A percentile compares a stretch with the other conserved stretches of the same genome.
Conservation (phyloP, 2,113 vertebrate species). For the Podiceps cristatus region DNA sequence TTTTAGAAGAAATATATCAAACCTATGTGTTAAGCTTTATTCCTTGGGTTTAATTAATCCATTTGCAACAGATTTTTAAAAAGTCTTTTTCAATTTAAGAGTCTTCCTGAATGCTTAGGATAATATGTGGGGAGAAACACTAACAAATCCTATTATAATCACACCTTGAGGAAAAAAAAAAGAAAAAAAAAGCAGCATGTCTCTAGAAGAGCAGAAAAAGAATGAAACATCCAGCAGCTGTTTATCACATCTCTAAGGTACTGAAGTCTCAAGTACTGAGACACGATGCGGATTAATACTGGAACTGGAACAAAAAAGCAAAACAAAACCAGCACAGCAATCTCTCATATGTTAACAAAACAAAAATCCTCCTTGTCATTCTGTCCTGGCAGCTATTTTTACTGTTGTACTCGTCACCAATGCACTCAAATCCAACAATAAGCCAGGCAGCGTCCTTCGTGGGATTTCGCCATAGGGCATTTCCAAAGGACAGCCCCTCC, state of each 20-base stretch:
- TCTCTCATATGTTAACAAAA: neutral
- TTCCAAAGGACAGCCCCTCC: neutral
- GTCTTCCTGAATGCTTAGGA: neutral
- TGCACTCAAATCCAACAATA: neutral
- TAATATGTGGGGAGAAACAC: fast-evolving
- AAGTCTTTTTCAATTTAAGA: neutral
- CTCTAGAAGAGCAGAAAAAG: neutral
- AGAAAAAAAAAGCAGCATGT: neutral
- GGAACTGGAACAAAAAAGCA: neutral
- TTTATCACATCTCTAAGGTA: neutral
- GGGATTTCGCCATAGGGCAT: neutral
- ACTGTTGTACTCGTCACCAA: neutral
- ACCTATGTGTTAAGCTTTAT: neutral
- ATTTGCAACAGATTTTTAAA: neutral
- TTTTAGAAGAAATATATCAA: neutral
- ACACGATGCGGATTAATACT: neutral
- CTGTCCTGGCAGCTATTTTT: neutral
- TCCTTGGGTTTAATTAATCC: neutral
- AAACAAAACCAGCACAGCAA: neutral
- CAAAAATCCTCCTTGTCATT: neutral
- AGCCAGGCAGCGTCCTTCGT: neutral
- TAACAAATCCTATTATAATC: neutral
- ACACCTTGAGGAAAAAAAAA: neutral
- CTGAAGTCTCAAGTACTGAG: neutral
- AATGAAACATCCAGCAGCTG: neutral